Percentiles rank a stretch among this genome's conserved stretches.
These are phyloP conservation scores for Pseudomugil gertrudae DNA, from an alignment of 2,797 vertebrate genomes.

Conservation along the genomic window DNA sequence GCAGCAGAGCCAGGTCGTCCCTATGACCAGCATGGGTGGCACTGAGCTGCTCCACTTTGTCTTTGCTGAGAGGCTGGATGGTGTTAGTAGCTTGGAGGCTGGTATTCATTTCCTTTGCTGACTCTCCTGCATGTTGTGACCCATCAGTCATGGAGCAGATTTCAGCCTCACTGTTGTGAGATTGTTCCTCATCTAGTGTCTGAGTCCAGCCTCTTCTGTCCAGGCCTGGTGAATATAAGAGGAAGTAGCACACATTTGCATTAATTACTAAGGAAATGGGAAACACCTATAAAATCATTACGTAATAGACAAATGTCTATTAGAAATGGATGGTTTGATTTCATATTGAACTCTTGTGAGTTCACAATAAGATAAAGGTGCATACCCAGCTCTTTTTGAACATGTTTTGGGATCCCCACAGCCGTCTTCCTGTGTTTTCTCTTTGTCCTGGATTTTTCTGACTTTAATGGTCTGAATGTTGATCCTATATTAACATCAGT, in stretches of 20 bases:
- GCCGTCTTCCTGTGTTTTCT: constrained; percentile 85
- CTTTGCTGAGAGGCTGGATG: constrained; percentile 60
- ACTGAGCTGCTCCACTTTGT: constrained; percentile 72
- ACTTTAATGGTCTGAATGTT: constrained; percentile 81
- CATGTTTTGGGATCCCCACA: constrained; percentile 89
- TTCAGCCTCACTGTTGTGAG: constrained; percentile 66
- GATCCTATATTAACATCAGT: constrained; percentile 65
- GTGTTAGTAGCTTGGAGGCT: constrained; percentile 64
- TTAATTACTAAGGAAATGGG: background rate
- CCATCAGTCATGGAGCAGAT: constrained; percentile 77
- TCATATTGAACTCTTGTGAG: background rate
- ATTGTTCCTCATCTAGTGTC: constrained; percentile 61
- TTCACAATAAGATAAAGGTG: background rate
- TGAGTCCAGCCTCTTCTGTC: constrained; percentile 75
- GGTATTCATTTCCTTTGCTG: constrained; percentile 48
- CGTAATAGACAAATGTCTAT: background rate
- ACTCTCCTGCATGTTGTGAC: constrained; percentile 37
- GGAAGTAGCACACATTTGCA: constrained; percentile 6
- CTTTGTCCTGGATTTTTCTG: constrained; percentile 75
- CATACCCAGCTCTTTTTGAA: constrained; percentile 93
- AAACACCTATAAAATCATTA: background rate
- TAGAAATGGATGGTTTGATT: background rate
- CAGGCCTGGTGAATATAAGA: constrained; percentile 71
- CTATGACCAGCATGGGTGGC: constrained; percentile 77
- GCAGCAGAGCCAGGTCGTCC: constrained; percentile 84